A percentile compares a stretch with the other conserved stretches of the same genome.
Evolutionary conservation across 2,888 invertebrate species (phyloP).

Genomic region (Ornithoptera priamus): DNA sequence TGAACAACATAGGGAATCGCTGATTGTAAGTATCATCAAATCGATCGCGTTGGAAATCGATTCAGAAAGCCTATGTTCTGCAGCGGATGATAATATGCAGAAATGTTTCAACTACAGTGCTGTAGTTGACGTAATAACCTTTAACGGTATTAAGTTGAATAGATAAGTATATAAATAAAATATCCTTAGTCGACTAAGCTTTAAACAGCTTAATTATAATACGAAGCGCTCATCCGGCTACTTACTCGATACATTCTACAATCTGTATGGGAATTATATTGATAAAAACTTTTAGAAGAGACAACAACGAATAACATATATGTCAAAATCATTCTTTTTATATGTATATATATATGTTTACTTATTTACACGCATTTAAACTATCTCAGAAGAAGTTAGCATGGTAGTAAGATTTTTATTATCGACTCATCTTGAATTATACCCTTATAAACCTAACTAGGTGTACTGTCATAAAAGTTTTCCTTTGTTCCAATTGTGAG

Average conservation of each 20-base stretch:
- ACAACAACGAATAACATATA: background rate
- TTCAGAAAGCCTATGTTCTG: too few species aligned
- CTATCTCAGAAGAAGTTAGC: too few species aligned
- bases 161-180: constrained; percentile 11
- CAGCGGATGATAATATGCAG: too few species aligned
- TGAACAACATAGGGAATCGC: too few species aligned
- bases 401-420: too few species aligned
- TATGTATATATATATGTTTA: background rate
- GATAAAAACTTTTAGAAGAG: constrained; percentile 13
- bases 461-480: too few species aligned
- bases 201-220: constrained; percentile 19
- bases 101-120: background rate
- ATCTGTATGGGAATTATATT: constrained; percentile 22
- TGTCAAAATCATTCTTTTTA: background rate
- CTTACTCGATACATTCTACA: constrained; percentile 26
- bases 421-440: too few species aligned
- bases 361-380: background rate
- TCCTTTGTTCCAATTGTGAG: too few species aligned
- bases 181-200: constrained; percentile 24
- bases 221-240: constrained; percentile 7
- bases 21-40: too few species aligned
- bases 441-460: too few species aligned
- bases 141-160: background rate
- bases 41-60: too few species aligned
- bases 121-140: background rate